Conservation (phyloP, 2,797 vertebrate species). For the Ctenosaura bakeri region DNA sequence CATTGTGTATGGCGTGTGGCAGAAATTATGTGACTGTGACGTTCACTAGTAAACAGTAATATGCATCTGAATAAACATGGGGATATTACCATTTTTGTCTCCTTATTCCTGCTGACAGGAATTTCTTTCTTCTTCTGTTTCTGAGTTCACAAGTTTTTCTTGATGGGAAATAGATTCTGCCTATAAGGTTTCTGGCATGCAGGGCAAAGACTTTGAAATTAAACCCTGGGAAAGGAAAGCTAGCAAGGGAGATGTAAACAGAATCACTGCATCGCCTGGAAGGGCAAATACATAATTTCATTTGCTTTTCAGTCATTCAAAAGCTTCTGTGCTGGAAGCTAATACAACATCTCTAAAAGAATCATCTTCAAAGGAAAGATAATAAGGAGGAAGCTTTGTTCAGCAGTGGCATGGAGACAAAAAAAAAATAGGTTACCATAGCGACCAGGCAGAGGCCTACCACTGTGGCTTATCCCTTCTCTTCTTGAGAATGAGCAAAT, state of each 20-base stretch:
- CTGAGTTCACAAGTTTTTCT: not conserved
- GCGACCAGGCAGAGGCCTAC: not conserved
- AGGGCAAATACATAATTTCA: conserved; percentile 32
- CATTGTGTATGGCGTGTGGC: too few species aligned
- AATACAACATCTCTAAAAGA: conserved; percentile 25
- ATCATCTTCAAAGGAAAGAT: conserved; percentile 36
- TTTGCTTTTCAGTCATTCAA: conserved; percentile 40
- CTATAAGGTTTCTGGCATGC: not conserved
- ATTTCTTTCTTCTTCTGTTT: not conserved
- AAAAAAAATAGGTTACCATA: conserved; percentile 35
- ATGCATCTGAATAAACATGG: not conserved
- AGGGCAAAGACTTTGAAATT: conserved; percentile 26
- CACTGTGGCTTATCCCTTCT: conserved; percentile 1
- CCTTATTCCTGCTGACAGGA: not conserved
- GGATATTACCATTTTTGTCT: not conserved
- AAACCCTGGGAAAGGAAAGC: not conserved
- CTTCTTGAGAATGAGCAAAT: not conserved
- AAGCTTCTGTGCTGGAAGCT: conserved; percentile 1
- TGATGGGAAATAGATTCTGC: conserved; percentile 6
- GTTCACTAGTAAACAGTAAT: not conserved
- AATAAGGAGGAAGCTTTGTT: conserved; percentile 25
- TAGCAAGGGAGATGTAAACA: not conserved
- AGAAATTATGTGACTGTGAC: too few species aligned
- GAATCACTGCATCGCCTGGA: not conserved
- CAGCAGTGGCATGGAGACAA: conserved; percentile 9